Evolutionary conservation across 2,888 invertebrate genomes (phyloP).

Genomic region (Limnephilus lunatus): DNA sequence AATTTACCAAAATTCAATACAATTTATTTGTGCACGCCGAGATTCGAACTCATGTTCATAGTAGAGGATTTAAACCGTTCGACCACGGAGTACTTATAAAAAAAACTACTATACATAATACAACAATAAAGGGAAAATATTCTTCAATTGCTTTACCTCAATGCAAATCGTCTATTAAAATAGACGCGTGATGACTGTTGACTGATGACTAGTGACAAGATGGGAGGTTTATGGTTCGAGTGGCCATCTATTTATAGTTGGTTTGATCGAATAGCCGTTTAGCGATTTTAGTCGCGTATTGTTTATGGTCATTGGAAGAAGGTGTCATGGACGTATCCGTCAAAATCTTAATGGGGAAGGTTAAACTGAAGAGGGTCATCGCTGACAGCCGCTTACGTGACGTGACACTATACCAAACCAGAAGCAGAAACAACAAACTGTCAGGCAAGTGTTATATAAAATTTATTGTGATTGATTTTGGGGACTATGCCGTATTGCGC

Average conservation of each 20-base stretch:
- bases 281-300: slow-evolving; percentile 5
- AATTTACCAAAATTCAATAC: no score
- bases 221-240: neutral
- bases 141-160: neutral
- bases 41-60: no score
- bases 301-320: slow-evolving; percentile 18
- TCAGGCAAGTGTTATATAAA: neutral
- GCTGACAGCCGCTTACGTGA: neutral
- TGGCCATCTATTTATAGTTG: neutral
- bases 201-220: neutral
- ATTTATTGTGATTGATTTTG: no score
- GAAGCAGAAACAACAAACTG: neutral
- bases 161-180: neutral
- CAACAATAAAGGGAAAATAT: neutral
- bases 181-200: neutral
- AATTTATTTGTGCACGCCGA: no score
- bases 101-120: neutral
- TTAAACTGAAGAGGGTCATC: neutral
- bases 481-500: no score
- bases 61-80: no score
- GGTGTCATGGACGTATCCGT: slow-evolving; percentile 27
- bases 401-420: neutral
- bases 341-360: neutral
- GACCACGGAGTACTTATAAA: neutral
- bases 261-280: neutral